Conservation (phyloP, 30 jellyfish, hydroid and myxozoan genomes). For the Aurelia aurita complex sp. Pacific region DNA sequence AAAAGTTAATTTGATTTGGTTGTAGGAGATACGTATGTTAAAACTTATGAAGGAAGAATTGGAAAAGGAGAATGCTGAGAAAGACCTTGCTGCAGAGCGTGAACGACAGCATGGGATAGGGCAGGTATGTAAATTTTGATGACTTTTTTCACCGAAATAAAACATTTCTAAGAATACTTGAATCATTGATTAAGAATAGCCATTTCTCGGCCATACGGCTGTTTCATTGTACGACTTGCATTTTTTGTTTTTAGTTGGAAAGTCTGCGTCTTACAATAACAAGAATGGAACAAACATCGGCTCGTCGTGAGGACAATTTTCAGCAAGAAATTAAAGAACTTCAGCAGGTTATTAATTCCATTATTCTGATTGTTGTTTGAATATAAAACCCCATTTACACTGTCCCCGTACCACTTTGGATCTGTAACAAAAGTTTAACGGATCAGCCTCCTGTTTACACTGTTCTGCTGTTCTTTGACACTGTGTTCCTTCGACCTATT, state of each 20-base stretch:
- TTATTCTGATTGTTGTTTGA: background rate
- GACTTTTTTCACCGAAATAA: background rate
- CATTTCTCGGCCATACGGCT: too few relatives aligned
- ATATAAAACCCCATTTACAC: too few relatives aligned
- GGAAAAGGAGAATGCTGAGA: slow-evolving; percentile 33
- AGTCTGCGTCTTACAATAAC: slow-evolving; percentile 65
- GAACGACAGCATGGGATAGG: slow-evolving; percentile 45
- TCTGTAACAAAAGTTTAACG: too few relatives aligned
- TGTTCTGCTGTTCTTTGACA: too few relatives aligned
- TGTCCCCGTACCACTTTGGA: too few relatives aligned
- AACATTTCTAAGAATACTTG: too few relatives aligned
- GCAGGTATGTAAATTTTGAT: slow-evolving; percentile 14
- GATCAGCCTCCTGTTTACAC: too few relatives aligned
- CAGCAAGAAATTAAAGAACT: slow-evolving; percentile 81
- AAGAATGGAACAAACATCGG: slow-evolving; percentile 75
- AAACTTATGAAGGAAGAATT: slow-evolving; percentile 62
- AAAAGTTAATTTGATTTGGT: background rate
- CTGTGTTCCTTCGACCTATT: too few relatives aligned
- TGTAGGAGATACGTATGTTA: slow-evolving; percentile 24
- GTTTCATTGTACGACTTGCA: background rate
- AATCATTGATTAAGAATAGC: too few relatives aligned
- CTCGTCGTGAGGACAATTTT: slow-evolving; percentile 78
- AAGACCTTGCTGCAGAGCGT: slow-evolving; percentile 36
- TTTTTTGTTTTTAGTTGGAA: slow-evolving; percentile 55
- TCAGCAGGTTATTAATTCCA: slow-evolving; percentile 43